Percentiles rank a stretch among this genome's conserved stretches.
Evolutionary conservation across 2,797 vertebrate species (phyloP).

Genomic region (Chloroceryle inda): DNA sequence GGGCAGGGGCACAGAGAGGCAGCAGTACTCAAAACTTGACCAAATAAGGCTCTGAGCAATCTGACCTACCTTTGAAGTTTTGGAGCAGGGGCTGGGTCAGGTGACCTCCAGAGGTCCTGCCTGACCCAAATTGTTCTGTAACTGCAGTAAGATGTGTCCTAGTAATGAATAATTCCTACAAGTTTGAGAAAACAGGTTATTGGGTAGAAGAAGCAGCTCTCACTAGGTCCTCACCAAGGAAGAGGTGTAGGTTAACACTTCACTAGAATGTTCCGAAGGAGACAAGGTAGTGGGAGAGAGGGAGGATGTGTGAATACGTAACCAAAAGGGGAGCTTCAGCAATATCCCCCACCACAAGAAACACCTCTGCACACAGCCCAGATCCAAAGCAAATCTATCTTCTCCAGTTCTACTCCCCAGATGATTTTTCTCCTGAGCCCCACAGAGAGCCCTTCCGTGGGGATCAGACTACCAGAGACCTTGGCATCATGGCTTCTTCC

Average conservation of each 20-base stretch:
- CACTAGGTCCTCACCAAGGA: neutral
- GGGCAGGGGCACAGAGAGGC: neutral
- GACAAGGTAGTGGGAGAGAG: neutral
- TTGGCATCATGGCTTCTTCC: neutral
- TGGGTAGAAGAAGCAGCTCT: neutral
- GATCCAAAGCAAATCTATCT: neutral
- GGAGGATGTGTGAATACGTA: neutral
- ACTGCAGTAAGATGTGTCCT: neutral
- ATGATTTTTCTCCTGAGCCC: neutral
- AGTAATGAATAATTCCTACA: neutral
- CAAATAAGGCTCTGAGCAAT: neutral
- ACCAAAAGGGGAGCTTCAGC: neutral
- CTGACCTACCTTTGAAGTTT: neutral
- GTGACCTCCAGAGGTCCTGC: neutral
- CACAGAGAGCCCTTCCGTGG: accelerated
- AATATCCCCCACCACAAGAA: neutral
- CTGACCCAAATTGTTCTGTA: neutral
- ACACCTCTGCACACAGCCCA: neutral
- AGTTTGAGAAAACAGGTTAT: neutral
- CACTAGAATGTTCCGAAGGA: neutral
- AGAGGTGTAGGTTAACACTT: neutral
- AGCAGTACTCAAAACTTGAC: neutral
- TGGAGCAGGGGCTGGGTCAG: neutral
- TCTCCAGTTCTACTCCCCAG: neutral
- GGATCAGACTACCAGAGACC: neutral